These are phyloP conservation scores for Gobio gobio DNA, from an alignment of 2,113 vertebrate species.

Conservation along the genomic window DNA sequence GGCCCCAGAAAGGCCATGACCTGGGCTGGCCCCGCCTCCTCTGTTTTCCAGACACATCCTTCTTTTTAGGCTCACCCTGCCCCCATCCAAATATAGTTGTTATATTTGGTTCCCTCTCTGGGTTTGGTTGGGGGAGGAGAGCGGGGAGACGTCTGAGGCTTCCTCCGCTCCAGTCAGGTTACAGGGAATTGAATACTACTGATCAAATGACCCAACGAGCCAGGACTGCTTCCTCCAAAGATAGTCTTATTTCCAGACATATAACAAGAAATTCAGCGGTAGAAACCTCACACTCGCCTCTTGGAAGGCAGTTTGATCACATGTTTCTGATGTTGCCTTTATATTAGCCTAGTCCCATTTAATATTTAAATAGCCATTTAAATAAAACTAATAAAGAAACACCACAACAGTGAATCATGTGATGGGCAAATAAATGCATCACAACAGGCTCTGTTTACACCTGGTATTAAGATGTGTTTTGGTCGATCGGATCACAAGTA, in stretches of 20 bases:
- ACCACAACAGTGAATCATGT: too few species aligned
- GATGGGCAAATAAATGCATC: too few species aligned
- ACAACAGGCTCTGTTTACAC: too few species aligned
- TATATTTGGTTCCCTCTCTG: slow-evolving; percentile 20
- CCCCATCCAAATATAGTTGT: slow-evolving; percentile 34
- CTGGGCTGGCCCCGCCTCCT: slow-evolving; percentile 62
- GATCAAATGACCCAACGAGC: slow-evolving; percentile 42
- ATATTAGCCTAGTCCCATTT: too few species aligned
- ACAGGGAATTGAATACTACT: slow-evolving; percentile 45
- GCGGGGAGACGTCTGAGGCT: slow-evolving; percentile 27
- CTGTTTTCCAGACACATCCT: slow-evolving; percentile 31
- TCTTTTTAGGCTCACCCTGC: slow-evolving; percentile 1
- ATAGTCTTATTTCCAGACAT: slow-evolving; percentile 26
- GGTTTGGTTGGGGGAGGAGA: slow-evolving; percentile 17
- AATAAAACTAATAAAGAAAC: too few species aligned
- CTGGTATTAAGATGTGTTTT: too few species aligned
- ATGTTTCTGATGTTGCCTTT: too few species aligned
- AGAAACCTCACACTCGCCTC: not conserved
- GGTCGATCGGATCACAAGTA: too few species aligned
- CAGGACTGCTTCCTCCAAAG: slow-evolving; percentile 23
- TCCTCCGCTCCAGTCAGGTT: slow-evolving; percentile 14
- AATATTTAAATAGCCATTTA: too few species aligned
- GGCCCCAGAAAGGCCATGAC: slow-evolving; percentile 64
- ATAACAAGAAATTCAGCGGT: not conserved
- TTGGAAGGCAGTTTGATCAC: not conserved